Percentiles rank a stretch among this genome's conserved stretches.
Conservation (phyloP, 2,797 vertebrate genomes). For the Hippoglossus hippoglossus region DNA sequence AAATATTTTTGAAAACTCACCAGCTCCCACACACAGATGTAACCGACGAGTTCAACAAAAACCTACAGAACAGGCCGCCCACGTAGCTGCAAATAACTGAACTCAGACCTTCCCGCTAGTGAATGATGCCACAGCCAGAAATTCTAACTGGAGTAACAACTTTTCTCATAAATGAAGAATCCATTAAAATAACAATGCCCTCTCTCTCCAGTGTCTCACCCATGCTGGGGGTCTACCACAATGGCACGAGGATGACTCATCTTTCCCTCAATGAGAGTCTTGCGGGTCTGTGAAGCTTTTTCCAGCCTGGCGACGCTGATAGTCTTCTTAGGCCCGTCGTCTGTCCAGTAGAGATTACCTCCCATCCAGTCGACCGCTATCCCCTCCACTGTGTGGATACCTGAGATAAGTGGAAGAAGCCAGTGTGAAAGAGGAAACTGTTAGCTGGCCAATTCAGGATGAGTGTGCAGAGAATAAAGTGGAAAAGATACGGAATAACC, state of each 20-base stretch:
- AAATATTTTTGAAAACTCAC: constrained; percentile 11
- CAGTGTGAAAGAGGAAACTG: constrained; percentile 4
- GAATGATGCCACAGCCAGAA: constrained; percentile 12
- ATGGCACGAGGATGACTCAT: constrained; percentile 98
- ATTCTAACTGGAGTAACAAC: background rate
- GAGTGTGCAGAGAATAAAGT: constrained; percentile 12
- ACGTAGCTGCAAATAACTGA: constrained; percentile 12
- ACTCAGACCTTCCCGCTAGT: background rate
- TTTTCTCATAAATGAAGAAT: constrained; percentile 7
- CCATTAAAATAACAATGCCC: constrained; percentile 18
- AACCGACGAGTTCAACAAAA: constrained; percentile 3
- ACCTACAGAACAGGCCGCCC: background rate
- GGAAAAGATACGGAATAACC: constrained; percentile 18
- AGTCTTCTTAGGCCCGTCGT: constrained; percentile 97
- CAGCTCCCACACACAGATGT: constrained; percentile 20
- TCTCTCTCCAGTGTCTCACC: constrained; percentile 80
- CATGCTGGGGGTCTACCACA: constrained; percentile 94
- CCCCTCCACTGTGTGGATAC: constrained; percentile 97
- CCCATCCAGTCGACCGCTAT: constrained; percentile 99
- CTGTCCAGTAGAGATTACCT: constrained; percentile 97
- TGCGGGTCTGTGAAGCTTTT: constrained; percentile 94
- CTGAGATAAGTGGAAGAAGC: constrained; percentile 73
- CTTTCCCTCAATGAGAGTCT: constrained; percentile 95
- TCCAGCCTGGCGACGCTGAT: constrained; percentile 96
- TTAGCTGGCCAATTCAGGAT: constrained; percentile 13